Evolutionary conservation across 1,140 invertebrate genomes (phyloP), one percentile per base, ranked within the genome.

Genomic region (Caenorhabditis elegans): DNA sequence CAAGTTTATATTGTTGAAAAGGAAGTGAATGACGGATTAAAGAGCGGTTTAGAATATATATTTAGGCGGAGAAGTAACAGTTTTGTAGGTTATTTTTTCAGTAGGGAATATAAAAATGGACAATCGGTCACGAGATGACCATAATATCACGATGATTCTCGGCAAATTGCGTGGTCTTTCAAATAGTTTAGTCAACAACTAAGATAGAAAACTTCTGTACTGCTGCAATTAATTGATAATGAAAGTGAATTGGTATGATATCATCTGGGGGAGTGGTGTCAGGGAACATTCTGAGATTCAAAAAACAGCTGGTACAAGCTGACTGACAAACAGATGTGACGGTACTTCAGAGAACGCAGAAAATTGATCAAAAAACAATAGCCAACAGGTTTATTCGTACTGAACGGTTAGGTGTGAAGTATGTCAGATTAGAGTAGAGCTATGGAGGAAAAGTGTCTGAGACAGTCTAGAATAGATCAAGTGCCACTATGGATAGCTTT

Each of bases 101-200:
- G 15, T 43, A 43, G 15, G 15, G 15, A 43, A 43, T 43, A 55
- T 11, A 55, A 19, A 28, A 17, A 22, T n/a, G 34, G 26, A 34
- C 8, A 34, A 70, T 39, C 60, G 28, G 60, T 70, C 60, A 70
- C 31, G 53, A 28, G 53, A 60, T 60, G 60, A 70, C 28, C 34
- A 70, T 70, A 36, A 70, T 70, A 70, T 43, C n/a, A 70, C n/a
- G 10, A 39, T 17, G 51, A 26, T 55, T 26, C 51, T 70, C 19
- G 60, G 17, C 60, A 70, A 70, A 70, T 22, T 70, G 13, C 34
- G n/a, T 70, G 34, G 60, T 39, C 51, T 55, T 55, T 55, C 34
- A 70, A 31, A 70, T 39, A 70, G 34, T 70, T 70, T 39, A 70
- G 60, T 70, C 60, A 70, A 70, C 60, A 70, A 70, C 13, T 31